Conservation (phyloP, 1,140 invertebrate genomes). For the Archivesica marissinica region DNA sequence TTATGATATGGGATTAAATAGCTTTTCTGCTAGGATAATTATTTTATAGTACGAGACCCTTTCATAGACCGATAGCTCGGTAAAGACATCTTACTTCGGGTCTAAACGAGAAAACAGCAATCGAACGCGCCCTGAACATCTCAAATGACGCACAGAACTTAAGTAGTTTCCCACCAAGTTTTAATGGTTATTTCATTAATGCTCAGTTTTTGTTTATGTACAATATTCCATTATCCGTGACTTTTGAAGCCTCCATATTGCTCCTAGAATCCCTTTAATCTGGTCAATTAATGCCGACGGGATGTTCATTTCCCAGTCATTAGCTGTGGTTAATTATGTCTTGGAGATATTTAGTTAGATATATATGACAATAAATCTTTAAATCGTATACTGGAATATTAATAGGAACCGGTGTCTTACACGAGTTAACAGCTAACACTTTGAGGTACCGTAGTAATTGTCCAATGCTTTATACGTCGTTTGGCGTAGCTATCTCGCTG, state of each 20-base stretch:
- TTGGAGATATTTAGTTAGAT: constrained; percentile 7
- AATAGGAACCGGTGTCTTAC: no score
- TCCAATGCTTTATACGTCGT: no score
- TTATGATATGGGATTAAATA: constrained; percentile 17
- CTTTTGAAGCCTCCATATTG: constrained; percentile 1
- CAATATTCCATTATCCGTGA: constrained; percentile 11
- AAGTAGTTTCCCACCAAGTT: constrained; percentile 41
- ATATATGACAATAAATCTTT: not conserved
- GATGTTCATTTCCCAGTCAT: constrained; percentile 23
- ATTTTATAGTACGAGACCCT: not conserved
- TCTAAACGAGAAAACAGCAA: constrained; percentile 21
- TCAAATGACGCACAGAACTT: constrained; percentile 44
- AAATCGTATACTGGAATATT: not conserved
- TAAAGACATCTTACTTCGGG: not conserved
- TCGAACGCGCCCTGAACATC: constrained; percentile 33
- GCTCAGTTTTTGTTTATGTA: constrained; percentile 48
- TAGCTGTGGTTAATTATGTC: not conserved
- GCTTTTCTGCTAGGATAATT: not conserved
- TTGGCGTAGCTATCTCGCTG: no score
- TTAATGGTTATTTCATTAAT: constrained; percentile 49
- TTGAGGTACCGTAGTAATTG: no score
- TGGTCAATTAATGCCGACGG: not conserved
- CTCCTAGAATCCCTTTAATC: constrained; percentile 15
- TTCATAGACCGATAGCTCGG: not conserved
- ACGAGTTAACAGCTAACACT: no score